Conservation (phyloP, 2,113 vertebrate species). For the Illadopsis cleaveri region DNA sequence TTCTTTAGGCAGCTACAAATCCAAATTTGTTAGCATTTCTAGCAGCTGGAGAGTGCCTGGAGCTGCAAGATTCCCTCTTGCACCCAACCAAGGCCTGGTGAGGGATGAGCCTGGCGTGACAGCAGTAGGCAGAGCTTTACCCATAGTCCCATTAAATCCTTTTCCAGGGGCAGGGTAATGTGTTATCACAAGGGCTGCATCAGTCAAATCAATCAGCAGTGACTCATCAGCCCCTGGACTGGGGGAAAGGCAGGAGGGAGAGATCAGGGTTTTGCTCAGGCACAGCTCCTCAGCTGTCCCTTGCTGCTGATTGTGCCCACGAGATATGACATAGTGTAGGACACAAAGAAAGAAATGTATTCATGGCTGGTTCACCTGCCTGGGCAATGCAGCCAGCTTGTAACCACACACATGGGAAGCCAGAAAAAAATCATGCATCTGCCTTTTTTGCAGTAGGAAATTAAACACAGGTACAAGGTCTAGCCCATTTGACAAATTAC, state of each 20-base stretch:
- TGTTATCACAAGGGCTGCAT: neutral
- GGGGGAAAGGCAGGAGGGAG: neutral
- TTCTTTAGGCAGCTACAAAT: neutral
- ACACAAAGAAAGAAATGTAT: neutral
- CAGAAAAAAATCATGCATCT: neutral
- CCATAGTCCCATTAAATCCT: neutral
- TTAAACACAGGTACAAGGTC: neutral
- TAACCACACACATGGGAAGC: neutral
- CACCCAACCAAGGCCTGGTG: neutral
- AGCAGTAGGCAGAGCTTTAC: neutral
- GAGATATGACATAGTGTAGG: neutral
- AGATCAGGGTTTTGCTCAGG: neutral
- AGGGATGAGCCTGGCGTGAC: neutral
- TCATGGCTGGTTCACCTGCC: neutral
- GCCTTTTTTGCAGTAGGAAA: neutral
- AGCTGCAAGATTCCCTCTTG: neutral
- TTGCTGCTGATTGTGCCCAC: accelerated
- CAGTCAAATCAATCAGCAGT: neutral
- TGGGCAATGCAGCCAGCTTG: neutral
- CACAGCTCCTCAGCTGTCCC: neutral
- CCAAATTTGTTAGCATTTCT: neutral
- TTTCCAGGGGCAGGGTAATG: neutral
- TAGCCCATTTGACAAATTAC: neutral
- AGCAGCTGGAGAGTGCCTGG: neutral
- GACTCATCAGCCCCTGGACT: neutral